Conservation (phyloP, 1,140 invertebrate species). For the Hetaerina americana region DNA sequence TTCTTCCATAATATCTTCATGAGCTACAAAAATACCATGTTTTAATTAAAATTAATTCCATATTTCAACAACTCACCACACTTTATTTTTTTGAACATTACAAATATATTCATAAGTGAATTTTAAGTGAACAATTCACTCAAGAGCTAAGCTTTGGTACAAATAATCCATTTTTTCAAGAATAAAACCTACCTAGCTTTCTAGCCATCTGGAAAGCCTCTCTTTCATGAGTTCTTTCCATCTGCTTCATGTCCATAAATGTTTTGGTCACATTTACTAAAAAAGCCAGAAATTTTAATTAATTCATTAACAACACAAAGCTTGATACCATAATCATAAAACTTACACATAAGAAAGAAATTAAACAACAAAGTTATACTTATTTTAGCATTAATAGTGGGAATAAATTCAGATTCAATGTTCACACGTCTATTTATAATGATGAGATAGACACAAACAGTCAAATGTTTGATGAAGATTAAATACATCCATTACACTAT, state of each 20-base stretch:
- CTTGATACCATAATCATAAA: too few species aligned
- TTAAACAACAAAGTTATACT: too few species aligned
- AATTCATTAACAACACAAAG: too few species aligned
- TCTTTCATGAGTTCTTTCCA: conserved; percentile 74
- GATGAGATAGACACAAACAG: too few species aligned
- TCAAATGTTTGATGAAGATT: too few species aligned
- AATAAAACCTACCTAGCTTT: conserved; percentile 43
- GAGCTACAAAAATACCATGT: conserved; percentile 24
- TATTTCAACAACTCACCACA: conserved; percentile 2
- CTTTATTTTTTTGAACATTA: conserved; percentile 1
- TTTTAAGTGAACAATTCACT: not conserved
- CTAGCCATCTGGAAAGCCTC: conserved; percentile 65
- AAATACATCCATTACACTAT: too few species aligned
- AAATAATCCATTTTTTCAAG: not conserved
- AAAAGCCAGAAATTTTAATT: too few species aligned
- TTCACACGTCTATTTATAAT: too few species aligned
- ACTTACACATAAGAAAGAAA: too few species aligned
- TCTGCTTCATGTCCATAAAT: conserved; percentile 82
- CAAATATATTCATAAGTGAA: not conserved
- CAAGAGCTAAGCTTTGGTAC: not conserved
- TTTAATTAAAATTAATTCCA: conserved; percentile 14
- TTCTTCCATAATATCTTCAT: conserved; percentile 65
- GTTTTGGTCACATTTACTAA: conserved; percentile 82
- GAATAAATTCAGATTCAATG: too few species aligned
- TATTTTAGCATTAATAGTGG: too few species aligned